Percentiles rank a stretch among this genome's conserved stretches.
These are phyloP conservation scores for Aurelia aurita DNA, from an alignment of 30 jellyfish, hydroid and myxozoan species.

Conservation along the genomic window DNA sequence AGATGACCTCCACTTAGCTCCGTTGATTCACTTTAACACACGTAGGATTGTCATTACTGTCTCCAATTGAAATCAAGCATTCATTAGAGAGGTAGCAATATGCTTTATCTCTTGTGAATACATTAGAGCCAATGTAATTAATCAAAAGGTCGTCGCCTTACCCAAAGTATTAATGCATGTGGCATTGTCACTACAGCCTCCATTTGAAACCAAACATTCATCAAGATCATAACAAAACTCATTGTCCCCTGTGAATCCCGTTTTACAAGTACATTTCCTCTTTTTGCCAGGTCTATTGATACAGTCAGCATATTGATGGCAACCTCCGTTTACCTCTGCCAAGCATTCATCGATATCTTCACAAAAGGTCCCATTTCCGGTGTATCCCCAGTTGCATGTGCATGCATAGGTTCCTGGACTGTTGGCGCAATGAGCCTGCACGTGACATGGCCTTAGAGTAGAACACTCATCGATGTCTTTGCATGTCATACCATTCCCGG, in stretches of 20 bases:
- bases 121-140: not conserved
- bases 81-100: too few relatives aligned
- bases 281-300: not conserved
- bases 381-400: too few relatives aligned
- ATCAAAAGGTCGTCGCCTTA: not conserved
- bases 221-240: slow-evolving; percentile 26
- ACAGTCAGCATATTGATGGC: slow-evolving; percentile 53
- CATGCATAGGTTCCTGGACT: too few relatives aligned
- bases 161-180: slow-evolving; percentile 40
- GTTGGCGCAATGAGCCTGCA: too few relatives aligned
- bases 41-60: too few relatives aligned
- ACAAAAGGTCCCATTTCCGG: too few relatives aligned
- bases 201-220: slow-evolving; percentile 30
- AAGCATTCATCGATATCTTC: too few relatives aligned
- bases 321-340: slow-evolving; percentile 4
- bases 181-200: slow-evolving; percentile 44
- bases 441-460: too few relatives aligned
- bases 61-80: too few relatives aligned
- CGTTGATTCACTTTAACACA: too few relatives aligned
- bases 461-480: slow-evolving; percentile 38
- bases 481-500: slow-evolving; percentile 54
- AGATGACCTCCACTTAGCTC: too few relatives aligned
- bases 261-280: slow-evolving; percentile 8
- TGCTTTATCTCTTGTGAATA: not conserved
- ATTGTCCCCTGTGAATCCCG: slow-evolving; percentile 25